Conservation (phyloP, 2,113 vertebrate species). For the Maccullochella peelii region DNA sequence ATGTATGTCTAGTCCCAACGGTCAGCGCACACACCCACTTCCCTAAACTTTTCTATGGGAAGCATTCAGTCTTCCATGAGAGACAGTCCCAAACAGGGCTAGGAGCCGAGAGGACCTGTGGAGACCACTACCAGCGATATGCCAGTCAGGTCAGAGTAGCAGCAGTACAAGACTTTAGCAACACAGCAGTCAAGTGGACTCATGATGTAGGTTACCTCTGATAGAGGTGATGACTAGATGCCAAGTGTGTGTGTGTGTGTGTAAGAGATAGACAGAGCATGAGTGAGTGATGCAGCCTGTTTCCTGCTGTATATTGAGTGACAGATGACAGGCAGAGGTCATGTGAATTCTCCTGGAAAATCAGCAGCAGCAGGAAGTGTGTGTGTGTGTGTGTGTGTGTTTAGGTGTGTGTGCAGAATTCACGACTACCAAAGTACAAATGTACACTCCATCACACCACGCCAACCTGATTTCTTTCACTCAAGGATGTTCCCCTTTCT, state of each 20-base stretch:
- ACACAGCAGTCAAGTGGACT: background rate
- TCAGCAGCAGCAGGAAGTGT: slow-evolving; percentile 7
- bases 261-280: background rate
- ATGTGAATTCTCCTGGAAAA: slow-evolving; percentile 45
- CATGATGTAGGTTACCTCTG: background rate
- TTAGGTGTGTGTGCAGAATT: background rate
- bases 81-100: background rate
- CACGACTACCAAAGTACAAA: background rate
- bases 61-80: background rate
- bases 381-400: slow-evolving; percentile 10
- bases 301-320: slow-evolving; percentile 43
- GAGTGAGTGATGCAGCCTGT: background rate
- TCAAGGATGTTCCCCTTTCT: slow-evolving; percentile 7
- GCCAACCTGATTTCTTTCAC: slow-evolving; percentile 4
- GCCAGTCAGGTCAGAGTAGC: background rate
- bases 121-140: background rate
- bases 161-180: background rate
- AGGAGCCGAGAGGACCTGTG: background rate
- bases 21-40: too few relatives aligned
- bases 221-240: too few relatives aligned
- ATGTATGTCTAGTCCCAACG: background rate
- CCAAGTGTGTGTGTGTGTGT: background rate
- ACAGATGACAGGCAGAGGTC: slow-evolving; percentile 50
- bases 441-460: background rate
- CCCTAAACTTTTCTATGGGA: too few relatives aligned